Base-by-base conservation (phyloP, 2,888 invertebrate genomes). In the Campoletis raptor region DNA sequence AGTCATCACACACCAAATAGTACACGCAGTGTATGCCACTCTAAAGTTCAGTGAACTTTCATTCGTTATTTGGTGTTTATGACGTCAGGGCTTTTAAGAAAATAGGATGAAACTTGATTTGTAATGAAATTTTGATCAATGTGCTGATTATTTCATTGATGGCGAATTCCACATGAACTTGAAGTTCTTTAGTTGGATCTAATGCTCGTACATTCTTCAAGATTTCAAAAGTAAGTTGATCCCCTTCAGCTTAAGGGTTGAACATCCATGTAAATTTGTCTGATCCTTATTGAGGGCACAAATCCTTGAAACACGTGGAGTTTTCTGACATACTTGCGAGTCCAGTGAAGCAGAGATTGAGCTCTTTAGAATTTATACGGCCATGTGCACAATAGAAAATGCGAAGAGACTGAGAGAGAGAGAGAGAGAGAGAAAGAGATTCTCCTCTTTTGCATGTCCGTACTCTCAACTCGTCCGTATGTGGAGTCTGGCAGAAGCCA, bases 281-380 rank as follows among this genome's bases (percentile, higher is more conserved):
- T 1, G 30, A 61, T 61, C 21, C 57, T 36, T 36, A 64, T 48
- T 61, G 69, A 37, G 57, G 80, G 48, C 48, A 15, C n/a, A n/a
- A 48, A 52, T 48, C 70, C 18, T 10, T 21, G 54, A 80, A 48
- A 21, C 66, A 45, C 79, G 79, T 40, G 42, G 30, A 74, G 45
- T 80, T 57, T 54, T 64, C 69, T 54, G 73, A 54, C 24, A 37
- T 52, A 37, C 54, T 73, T 52, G 54, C 54, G 57, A 48, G 61
- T 77, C 76, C 42, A 52, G 72, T 70, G 77, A 83, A 77, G 82
- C 85, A 66, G 64, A 76, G 86, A 83, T 83, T 72, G 80, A 76
- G 78, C 80, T 86, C 83, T 86, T 83, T 83, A 81, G 77, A 83
- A 86, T 86, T 83, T 78, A 81, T 81, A 83, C 73, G 73, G 81